Evolutionary conservation across 2,888 invertebrate genomes (phyloP).

Genomic region (Lycophotia porphyrea): DNA sequence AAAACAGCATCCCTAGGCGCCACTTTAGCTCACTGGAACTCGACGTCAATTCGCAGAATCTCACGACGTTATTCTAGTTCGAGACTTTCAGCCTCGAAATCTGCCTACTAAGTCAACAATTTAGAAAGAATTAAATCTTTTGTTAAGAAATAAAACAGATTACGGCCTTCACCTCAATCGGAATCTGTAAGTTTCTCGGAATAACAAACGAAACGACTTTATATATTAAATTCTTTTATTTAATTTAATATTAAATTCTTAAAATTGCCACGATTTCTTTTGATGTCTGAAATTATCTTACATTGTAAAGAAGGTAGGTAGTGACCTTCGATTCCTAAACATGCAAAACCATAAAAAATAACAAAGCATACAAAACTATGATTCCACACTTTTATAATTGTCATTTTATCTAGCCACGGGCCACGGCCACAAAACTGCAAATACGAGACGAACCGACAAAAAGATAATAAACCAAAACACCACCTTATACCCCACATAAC

Average conservation of each 20-base stretch:
- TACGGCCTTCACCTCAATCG: not conserved
- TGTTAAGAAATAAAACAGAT: conserved; percentile 19
- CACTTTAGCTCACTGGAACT: conserved; percentile 14
- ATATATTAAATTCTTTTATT: not conserved
- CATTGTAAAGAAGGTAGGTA: not conserved
- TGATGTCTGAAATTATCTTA: not conserved
- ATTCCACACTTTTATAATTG: not conserved
- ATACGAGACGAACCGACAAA: conserved; percentile 2
- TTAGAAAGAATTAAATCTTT: conserved; percentile 22
- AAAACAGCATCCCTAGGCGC: conserved; percentile 32
- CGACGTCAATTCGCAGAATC: conserved; percentile 18
- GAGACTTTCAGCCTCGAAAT: conserved; percentile 17
- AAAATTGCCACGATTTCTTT: not conserved
- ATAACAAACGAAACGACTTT: not conserved
- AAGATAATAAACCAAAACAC: conserved; percentile 31
- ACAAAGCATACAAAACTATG: not conserved
- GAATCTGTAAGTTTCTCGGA: not conserved
- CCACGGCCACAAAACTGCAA: not conserved
- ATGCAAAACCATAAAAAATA: not conserved
- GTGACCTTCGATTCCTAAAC: not conserved
- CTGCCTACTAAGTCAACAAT: conserved; percentile 26
- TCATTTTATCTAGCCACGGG: not conserved
- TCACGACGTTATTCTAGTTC: conserved; percentile 19
- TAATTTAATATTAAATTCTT: not conserved
- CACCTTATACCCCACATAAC: conserved; percentile 12